Evolutionary conservation across 2,888 invertebrate species (phyloP), one percentile per base, ranked within the genome.

Genomic region (Oasisia sp.): DNA sequence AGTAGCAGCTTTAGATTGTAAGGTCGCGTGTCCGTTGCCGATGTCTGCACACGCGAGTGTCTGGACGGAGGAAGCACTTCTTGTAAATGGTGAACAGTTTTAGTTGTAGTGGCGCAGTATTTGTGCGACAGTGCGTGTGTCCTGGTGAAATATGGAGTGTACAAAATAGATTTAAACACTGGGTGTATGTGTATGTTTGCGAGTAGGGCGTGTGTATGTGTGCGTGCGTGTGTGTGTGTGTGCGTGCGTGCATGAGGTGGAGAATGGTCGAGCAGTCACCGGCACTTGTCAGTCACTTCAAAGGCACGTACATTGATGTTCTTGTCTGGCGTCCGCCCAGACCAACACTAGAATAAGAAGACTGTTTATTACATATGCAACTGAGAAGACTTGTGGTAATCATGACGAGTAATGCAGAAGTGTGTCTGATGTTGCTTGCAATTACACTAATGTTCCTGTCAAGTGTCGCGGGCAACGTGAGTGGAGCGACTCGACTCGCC

Each of bases 91-190:
- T 74, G 74, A 74, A 50, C 50, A 50, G 74, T 74, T 74, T 74
- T 74, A 74, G 74, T 74, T 74, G 74, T 74, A 74, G 74, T 74
- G n/a, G 74, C 74, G 74, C 74, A 74, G 74, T 74, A 74, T 74
- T 74, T 74, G 74, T 74, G 74, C 50, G 50, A 14, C 50, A 50
- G 14, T 50, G 50, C n/a, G 74, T 74, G 74, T 27, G 74, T 27
- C 19, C 27, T 74, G 74, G 74, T 74, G 74, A 74, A 19, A 74
- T n/a, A n/a, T 74, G 74, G 74, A 74, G 74, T 74, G 74, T 74
- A 74, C 74, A 74, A 74, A 74, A 74, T 74, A 74, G 74, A 74
- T 12, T 74, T 74, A 74, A 74, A n/a, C 74, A 74, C 74, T 27
- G 74, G 74, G 74, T 74, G 74, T 74, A 27, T 74, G n/a, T 74